phyloP scores from a whole-genome alignment of 1,140 invertebrate species.

The Drosophila pruinosa region DNA sequence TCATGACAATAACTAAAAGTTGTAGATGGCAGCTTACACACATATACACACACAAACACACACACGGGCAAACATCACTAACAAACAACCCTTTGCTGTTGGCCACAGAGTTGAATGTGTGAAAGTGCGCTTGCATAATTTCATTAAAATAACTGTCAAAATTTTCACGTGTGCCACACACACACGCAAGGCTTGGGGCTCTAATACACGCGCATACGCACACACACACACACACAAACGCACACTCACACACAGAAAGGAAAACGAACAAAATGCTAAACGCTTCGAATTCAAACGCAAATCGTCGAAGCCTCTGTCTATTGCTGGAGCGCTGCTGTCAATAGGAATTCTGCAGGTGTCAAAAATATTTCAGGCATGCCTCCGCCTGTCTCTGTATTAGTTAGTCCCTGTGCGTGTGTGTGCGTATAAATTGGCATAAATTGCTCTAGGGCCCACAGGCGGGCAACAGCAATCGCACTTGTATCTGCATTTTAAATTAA shows the following conservation, averaged over 20 bases:
- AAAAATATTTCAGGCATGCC: slow-evolving; percentile 75
- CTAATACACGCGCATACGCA: neutral
- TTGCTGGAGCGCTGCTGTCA: slow-evolving; percentile 56
- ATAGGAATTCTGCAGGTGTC: slow-evolving; percentile 78
- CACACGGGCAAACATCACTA: too few species aligned
- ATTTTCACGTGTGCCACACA: slow-evolving; percentile 65
- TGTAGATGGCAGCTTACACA: neutral
- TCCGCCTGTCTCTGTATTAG: slow-evolving; percentile 38
- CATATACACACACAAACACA: too few species aligned
- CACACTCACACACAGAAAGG: neutral
- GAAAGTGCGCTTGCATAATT: slow-evolving; percentile 77
- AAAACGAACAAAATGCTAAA: slow-evolving; percentile 33
- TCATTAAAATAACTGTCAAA: slow-evolving; percentile 81
- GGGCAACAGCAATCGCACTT: slow-evolving; percentile 56
- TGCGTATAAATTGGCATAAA: slow-evolving; percentile 35
- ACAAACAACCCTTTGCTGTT: neutral
- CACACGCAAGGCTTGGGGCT: slow-evolving; percentile 10
- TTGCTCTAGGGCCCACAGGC: slow-evolving; percentile 22
- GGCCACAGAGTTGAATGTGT: slow-evolving; percentile 55
- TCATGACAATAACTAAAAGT: slow-evolving; percentile 13
- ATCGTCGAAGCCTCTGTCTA: slow-evolving; percentile 25
- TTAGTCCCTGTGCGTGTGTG: neutral
- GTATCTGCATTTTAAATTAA: slow-evolving; percentile 59
- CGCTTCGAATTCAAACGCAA: slow-evolving; percentile 66
- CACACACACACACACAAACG: neutral